Conservation (phyloP, 2,113 vertebrate species). For the Leptobrachium leishanense region DNA sequence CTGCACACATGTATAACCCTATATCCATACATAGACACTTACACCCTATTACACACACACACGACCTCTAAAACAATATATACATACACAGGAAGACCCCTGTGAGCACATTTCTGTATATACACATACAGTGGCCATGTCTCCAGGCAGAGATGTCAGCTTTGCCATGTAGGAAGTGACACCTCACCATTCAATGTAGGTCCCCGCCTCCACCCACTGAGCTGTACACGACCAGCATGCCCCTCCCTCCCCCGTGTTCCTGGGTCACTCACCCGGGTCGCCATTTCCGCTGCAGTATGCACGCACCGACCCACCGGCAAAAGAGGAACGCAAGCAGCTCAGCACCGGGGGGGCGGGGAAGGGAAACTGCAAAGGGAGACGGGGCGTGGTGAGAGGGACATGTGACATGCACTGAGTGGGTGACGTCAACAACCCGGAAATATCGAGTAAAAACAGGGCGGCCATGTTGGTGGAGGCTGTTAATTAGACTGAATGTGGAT, state of each 20-base stretch:
- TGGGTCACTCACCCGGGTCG: constrained; percentile 33
- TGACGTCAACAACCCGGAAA: background rate
- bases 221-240: background rate
- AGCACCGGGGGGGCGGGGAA: constrained; percentile 15
- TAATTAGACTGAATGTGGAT: no score
- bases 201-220: background rate
- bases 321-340: constrained; percentile 19
- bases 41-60: no score
- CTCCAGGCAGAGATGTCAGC: background rate
- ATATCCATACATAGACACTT: no score
- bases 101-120: no score
- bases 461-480: no score
- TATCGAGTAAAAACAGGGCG: no score
- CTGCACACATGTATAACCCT: no score
- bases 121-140: no score
- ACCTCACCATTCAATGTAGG: background rate
- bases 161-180: background rate
- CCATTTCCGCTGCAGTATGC: constrained; percentile 22
- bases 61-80: no score
- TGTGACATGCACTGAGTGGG: no score
- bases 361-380: no score
- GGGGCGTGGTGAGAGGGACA: background rate
- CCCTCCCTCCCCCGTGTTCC: background rate
- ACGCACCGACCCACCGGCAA: constrained; percentile 10
- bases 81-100: no score